Base-by-base conservation (phyloP, 2,888 invertebrate genomes). In the Clunio marinus region DNA sequence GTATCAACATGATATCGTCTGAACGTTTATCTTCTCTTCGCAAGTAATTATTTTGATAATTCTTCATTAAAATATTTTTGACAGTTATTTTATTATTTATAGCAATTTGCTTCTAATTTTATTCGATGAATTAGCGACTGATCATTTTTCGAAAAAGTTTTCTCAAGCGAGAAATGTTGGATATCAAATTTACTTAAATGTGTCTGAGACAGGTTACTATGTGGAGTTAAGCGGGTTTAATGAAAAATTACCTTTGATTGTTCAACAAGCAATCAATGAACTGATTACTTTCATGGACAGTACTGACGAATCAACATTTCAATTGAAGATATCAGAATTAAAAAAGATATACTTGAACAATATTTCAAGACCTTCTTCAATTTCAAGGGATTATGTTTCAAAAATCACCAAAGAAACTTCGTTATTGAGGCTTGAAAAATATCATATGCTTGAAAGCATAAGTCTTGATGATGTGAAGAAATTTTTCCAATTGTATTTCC, bases 341-440 rank as follows among this genome's bases (percentile, higher is more conserved):
- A 87, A 88, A 76, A 93, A 93, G 77, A 81, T 81, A 37, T 83
- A 88, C 65, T 80, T 91, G 71, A 89, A 89, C 74, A 89, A 92
- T 3, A 80, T 65, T 15, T n/a, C n/a, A 28, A 17, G 13, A 10
- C 10, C 25, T 8, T 2, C 20, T n/a, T 3, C 20, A 17, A 13
- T 65, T 13, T 45, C 10, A 2, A 10, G 41, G 1, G 62, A 62
- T 20, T 62, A 37, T n/a, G 4, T 24, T 2, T 13, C 37, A 41
- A 62, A 62, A 37, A 5, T 35, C 1, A 13, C 37, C 37, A 7
- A 13, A 10, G 22, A 35, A 1, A 22, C 17, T 13, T 41, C 24
- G 13, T 35, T 24, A n/a, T n/a, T 37, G 13, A 35, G 37, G 35
- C 80, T 86, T 0, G 88, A 90, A 25, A 90, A 87, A 75, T 85